phyloP scores from a whole-genome alignment of 2,888 invertebrate species.

The Rhodophaea formosa region DNA sequence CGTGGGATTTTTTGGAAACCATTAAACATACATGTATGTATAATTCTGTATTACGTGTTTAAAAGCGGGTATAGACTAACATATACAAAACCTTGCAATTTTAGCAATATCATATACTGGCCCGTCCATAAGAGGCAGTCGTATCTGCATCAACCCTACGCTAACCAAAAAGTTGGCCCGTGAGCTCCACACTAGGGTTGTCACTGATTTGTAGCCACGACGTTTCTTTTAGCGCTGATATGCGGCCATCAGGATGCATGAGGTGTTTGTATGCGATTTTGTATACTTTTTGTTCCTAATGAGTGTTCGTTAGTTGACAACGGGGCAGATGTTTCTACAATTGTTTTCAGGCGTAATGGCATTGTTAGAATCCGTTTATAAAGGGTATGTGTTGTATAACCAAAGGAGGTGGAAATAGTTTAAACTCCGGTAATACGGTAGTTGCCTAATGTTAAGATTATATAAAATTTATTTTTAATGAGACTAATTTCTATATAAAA shows the following conservation, averaged over 20 bases:
- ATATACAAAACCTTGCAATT: no score
- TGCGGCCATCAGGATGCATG: constrained; percentile 70
- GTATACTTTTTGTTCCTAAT: constrained; percentile 63
- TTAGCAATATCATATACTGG: no score
- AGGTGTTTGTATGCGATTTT: constrained; percentile 58
- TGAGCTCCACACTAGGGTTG: constrained; percentile 53
- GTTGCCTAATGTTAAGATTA: no score
- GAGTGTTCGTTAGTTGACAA: constrained; percentile 46
- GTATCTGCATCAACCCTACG: no score
- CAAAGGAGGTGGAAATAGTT: not conserved
- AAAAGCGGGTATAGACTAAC: no score
- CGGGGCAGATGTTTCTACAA: constrained; percentile 24
- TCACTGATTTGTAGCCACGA: constrained; percentile 72
- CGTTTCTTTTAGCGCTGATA: constrained; percentile 73
- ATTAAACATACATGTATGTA: no score
- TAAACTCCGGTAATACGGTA: no score
- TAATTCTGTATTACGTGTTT: no score
- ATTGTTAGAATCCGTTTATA: constrained; percentile 25
- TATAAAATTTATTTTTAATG: no score
- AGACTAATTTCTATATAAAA: no score
- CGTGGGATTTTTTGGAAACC: no score
- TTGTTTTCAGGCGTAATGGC: constrained; percentile 28
- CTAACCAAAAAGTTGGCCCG: constrained; percentile 25
- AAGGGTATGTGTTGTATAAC: not conserved
- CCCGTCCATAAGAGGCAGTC: no score